Base-by-base conservation (phyloP, 2,797 vertebrate species). In the Gorsachius magnificus region DNA sequence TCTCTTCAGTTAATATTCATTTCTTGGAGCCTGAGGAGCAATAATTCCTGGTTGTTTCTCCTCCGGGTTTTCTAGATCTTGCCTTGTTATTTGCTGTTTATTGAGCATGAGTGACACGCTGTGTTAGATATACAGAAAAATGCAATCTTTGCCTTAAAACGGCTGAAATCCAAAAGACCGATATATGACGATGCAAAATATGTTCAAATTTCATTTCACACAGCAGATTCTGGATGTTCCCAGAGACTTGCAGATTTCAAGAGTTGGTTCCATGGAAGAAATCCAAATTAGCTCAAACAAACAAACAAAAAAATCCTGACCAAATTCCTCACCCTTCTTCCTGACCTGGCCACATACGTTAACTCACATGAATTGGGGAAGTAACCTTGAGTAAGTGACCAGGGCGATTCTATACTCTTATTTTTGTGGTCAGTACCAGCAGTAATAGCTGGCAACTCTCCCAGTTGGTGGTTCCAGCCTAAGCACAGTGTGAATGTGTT, bases 1-100 rank as follows among this genome's bases (percentile, higher is more conserved):
- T 85, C 38, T 90, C 60, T 93, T 90, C 72, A 46, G 53, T 95
- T 96, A 80, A 76, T 90, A 77, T 82, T 95, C 94, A 83, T 70
- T 92, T 95, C 57, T 91, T 90, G 63, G 68, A 68, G n/a, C 45
- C 78, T 25, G 21, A 89, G 80, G 33, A 81, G 56, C 38, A 93
- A 46, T 95, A 93, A 88, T 60, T 95, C 58, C 66, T 81, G 26
- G 11, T 53, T 69, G 46, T 92, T 95, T 82, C 68, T 95, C 21
- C 24, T 89, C 56, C 2, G 24, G 31, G 13, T 91, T 94, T 93
- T 84, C 58, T 54, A 46, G 70, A 26, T 77, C 74, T 89, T 87
- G 58, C 68, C 25, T 88, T 90, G 15, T 58, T 95, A 35, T 51
- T 80, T 90, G 51, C 38, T 53, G 4, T 79, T 78, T 74, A 18